These are phyloP conservation scores for Hoplias malabaricus DNA, from an alignment of 2,113 vertebrate genomes.

Conservation along the genomic window DNA sequence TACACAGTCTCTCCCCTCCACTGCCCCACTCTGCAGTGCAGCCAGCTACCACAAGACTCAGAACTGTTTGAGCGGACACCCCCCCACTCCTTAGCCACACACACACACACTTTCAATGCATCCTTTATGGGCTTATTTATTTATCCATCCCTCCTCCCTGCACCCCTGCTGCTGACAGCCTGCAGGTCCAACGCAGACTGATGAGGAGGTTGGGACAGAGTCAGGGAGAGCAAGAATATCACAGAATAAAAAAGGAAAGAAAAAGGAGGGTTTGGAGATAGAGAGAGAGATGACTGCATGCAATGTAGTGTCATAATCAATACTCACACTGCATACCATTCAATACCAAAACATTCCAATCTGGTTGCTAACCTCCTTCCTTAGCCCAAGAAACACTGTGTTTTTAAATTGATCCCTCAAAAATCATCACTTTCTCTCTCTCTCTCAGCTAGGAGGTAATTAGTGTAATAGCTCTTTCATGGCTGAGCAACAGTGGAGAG, in stretches of 20 bases:
- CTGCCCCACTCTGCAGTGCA: slow-evolving; percentile 61
- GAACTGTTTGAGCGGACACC: slow-evolving; percentile 63
- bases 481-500: slow-evolving; percentile 1
- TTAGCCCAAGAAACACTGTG: slow-evolving; percentile 2
- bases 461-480: slow-evolving; percentile 42
- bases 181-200: slow-evolving; percentile 54
- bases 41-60: slow-evolving; percentile 57
- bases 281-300: slow-evolving; percentile 46
- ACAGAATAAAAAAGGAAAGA: neutral
- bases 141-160: slow-evolving; percentile 54
- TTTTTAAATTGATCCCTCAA: neutral
- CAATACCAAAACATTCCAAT: slow-evolving; percentile 4
- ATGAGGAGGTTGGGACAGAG: slow-evolving; percentile 41
- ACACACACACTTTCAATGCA: slow-evolving; percentile 69
- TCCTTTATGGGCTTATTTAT: slow-evolving; percentile 76
- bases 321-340: neutral
- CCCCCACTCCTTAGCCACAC: slow-evolving; percentile 49
- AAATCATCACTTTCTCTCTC: neutral
- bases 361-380: neutral
- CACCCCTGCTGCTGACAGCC: slow-evolving; percentile 53
- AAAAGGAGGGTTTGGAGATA: neutral
- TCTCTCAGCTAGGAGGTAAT: slow-evolving; percentile 35
- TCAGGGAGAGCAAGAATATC: neutral
- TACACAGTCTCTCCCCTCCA: slow-evolving; percentile 19
- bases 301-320: slow-evolving; percentile 48